Evolutionary conservation across 23 tunicate genomes (phyloP).

Genomic region (Halocynthia aurantium): DNA sequence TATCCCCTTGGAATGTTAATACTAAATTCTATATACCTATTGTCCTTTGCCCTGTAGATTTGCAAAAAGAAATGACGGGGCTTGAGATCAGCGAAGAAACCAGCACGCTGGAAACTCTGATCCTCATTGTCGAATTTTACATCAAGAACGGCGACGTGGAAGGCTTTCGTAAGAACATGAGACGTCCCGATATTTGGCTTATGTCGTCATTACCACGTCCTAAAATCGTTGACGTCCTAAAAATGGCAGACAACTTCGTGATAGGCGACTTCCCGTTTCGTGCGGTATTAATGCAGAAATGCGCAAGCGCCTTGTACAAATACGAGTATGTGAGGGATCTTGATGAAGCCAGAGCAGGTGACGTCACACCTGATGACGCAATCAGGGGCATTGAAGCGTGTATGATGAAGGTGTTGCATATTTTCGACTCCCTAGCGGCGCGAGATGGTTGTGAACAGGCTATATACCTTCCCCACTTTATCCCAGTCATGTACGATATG

Average conservation of each 20-base stretch:
- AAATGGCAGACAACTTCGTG: slow-evolving; percentile 17
- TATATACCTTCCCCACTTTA: slow-evolving; percentile 9
- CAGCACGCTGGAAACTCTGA: slow-evolving; percentile 23
- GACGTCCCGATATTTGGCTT: slow-evolving; percentile 11
- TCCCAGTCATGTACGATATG: slow-evolving; percentile 21
- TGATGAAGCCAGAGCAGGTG: not conserved
- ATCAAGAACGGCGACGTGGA: slow-evolving; percentile 12
- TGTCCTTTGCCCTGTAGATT: not conserved
- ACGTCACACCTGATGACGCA: slow-evolving; percentile 11
- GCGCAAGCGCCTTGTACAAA: not conserved
- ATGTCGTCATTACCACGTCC: slow-evolving; percentile 10
- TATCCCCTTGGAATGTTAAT: not conserved
- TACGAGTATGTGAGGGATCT: slow-evolving; percentile 16
- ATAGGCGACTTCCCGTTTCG: slow-evolving; percentile 9
- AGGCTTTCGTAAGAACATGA: slow-evolving; percentile 24
- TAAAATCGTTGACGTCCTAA: slow-evolving; percentile 1
- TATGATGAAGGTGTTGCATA: slow-evolving; percentile 10
- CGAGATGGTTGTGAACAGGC: not conserved
- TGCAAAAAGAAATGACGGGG: not conserved
- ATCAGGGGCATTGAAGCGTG: slow-evolving; percentile 4
- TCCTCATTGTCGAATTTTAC: slow-evolving; percentile 22
- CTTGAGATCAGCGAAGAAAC: slow-evolving; percentile 26
- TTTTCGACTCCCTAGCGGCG: not conserved
- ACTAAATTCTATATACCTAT: not conserved
- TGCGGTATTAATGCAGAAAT: slow-evolving; percentile 14